Percentiles rank a stretch among this genome's conserved stretches.
These are phyloP conservation scores for Cryptotis parvus DNA, from an alignment of 2,113 vertebrate genomes.

Conservation along the genomic window DNA sequence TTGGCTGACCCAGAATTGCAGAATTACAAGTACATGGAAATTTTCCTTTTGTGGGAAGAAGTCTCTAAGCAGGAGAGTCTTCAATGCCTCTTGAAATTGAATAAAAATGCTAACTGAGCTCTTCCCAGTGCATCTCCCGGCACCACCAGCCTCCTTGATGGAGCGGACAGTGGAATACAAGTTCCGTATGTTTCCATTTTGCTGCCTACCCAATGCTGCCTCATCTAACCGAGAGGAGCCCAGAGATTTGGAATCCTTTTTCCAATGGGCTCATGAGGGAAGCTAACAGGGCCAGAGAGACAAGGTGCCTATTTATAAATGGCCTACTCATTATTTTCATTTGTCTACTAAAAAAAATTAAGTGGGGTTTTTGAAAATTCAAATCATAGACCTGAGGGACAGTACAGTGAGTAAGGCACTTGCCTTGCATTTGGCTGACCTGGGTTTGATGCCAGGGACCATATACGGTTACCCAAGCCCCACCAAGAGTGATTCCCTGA, in stretches of 20 bases:
- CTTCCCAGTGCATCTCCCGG: constrained; percentile 39
- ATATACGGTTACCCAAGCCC: too few species aligned
- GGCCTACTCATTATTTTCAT: constrained; percentile 2
- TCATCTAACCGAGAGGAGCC: constrained; percentile 51
- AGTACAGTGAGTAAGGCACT: too few species aligned
- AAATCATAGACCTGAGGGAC: too few species aligned
- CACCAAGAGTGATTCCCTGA: too few species aligned
- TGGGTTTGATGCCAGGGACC: too few species aligned
- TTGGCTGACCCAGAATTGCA: constrained; percentile 66
- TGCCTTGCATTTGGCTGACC: too few species aligned
- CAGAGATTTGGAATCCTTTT: background rate
- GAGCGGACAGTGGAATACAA: background rate
- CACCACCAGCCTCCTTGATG: background rate
- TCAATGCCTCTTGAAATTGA: constrained; percentile 50
- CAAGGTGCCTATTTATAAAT: background rate
- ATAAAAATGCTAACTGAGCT: constrained; percentile 39
- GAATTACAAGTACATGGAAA: constrained; percentile 44
- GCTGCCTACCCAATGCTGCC: constrained; percentile 4
- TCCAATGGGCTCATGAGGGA: background rate
- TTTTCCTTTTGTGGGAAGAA: constrained; percentile 55
- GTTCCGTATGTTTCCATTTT: constrained; percentile 52
- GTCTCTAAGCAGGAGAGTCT: constrained; percentile 5
- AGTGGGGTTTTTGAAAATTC: too few species aligned
- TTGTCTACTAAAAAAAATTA: background rate
- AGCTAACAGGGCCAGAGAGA: constrained; percentile 1